Conservation (phyloP, 2,888 invertebrate species). For the Salpingus planirostris region DNA sequence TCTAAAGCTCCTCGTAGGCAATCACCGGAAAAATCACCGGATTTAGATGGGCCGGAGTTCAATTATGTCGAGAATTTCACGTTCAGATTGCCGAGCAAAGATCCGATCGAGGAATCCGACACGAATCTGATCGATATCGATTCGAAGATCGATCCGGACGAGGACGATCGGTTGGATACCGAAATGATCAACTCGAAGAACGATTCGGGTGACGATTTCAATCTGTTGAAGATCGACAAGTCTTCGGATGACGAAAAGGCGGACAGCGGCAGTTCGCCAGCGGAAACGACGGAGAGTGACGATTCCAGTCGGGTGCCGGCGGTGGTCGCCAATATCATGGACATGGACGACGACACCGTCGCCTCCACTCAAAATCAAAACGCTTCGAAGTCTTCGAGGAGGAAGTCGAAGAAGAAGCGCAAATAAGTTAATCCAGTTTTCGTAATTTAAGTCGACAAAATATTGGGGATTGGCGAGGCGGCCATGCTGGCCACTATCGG, state of each 20-base stretch:
- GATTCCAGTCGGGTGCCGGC: constrained; percentile 41
- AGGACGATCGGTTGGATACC: constrained; percentile 32
- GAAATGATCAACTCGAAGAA: constrained; percentile 12
- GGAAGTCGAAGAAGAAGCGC: constrained; percentile 54
- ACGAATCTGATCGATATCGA: constrained; percentile 23
- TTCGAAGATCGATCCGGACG: constrained; percentile 10
- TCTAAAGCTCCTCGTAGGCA: too few relatives aligned
- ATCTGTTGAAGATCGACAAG: constrained; percentile 40
- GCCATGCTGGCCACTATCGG: too few relatives aligned
- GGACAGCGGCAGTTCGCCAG: constrained; percentile 41
- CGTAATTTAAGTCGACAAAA: constrained; percentile 4
- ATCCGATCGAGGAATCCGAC: constrained; percentile 6
- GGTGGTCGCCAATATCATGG: constrained; percentile 23
- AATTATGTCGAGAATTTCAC: constrained; percentile 13
- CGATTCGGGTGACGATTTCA: constrained; percentile 18
- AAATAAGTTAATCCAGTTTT: constrained; percentile 48
- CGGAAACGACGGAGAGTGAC: constrained; percentile 52
- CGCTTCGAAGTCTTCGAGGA: constrained; percentile 40
- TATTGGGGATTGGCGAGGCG: too few relatives aligned
- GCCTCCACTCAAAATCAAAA: constrained; percentile 19
- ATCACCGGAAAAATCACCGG: constrained; percentile 16
- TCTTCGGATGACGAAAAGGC: constrained; percentile 50
- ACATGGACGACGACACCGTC: constrained; percentile 38
- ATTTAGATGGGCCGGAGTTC: neutral
- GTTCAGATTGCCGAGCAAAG: constrained; percentile 21